Evolutionary conservation across 2,888 invertebrate genomes (phyloP).

Genomic region (Scelioninae gen. 2): DNA sequence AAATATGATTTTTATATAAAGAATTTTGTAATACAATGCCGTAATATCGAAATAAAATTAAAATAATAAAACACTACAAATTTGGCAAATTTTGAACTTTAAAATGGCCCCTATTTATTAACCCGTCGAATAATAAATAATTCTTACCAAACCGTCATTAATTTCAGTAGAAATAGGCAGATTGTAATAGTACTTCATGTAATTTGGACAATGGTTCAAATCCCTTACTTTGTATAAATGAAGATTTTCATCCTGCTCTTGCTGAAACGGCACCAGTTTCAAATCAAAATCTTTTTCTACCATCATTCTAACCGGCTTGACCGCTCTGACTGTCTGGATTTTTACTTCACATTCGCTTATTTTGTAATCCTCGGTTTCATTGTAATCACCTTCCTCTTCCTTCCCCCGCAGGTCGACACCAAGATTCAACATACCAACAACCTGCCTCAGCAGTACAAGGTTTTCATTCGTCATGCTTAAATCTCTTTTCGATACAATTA

Average conservation of each 20-base stretch:
- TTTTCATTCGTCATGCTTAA: too few relatives aligned
- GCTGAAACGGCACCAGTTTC: slow-evolving; percentile 18
- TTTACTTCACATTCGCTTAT: slow-evolving; percentile 2
- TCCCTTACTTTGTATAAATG: slow-evolving; percentile 8
- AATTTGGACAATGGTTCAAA: background rate
- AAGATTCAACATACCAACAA: slow-evolving; percentile 15
- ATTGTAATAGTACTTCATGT: background rate
- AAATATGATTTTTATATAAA: too few relatives aligned
- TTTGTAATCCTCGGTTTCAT: slow-evolving; percentile 2
- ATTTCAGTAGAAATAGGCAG: background rate
- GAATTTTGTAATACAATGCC: too few relatives aligned
- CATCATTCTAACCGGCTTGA: slow-evolving; percentile 21
- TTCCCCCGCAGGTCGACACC: slow-evolving; percentile 31
- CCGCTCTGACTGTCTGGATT: slow-evolving; percentile 10
- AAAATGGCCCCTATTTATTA: too few relatives aligned
- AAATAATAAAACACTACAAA: too few relatives aligned
- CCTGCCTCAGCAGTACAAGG: background rate
- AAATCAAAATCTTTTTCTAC: slow-evolving; percentile 12
- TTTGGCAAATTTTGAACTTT: too few relatives aligned
- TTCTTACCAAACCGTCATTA: background rate
- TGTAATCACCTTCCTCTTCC: slow-evolving; percentile 10
- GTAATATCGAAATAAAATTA: too few relatives aligned
- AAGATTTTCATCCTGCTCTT: slow-evolving; percentile 14
- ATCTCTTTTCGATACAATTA: background rate
- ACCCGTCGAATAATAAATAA: too few relatives aligned